These are phyloP conservation scores for Spisula subtruncata DNA, from an alignment of 2,888 invertebrate species.

Conservation along the genomic window DNA sequence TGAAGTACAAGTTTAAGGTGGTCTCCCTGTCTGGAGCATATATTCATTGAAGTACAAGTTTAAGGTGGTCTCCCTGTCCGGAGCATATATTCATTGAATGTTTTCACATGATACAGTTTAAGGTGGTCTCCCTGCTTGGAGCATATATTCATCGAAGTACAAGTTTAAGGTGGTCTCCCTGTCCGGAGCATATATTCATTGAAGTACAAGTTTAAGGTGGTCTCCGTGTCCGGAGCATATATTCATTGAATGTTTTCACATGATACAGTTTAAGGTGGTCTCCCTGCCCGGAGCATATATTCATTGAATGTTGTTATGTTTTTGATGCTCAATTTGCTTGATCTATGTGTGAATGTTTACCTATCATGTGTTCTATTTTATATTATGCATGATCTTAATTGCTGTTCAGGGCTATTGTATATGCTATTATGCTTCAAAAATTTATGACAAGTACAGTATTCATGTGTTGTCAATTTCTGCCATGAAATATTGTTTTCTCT, in stretches of 20 bases:
- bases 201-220: too few species aligned
- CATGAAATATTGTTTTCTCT: neutral
- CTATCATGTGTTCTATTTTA: conserved; percentile 18
- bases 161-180: too few species aligned
- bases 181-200: too few species aligned
- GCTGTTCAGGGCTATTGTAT: conserved; percentile 23
- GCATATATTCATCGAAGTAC: too few species aligned
- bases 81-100: too few species aligned
- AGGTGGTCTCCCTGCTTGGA: too few species aligned
- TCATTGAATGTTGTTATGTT: conserved; percentile 22
- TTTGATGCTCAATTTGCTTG: conserved; percentile 23
- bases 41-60: neutral
- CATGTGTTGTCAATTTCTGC: conserved; percentile 2
- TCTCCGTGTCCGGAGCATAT: too few species aligned
- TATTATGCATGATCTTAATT: conserved; percentile 19
- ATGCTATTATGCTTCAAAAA: neutral
- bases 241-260: too few species aligned
- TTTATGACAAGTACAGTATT: neutral
- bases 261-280: neutral
- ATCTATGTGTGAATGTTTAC: neutral
- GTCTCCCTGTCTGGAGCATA: too few species aligned
- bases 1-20: too few species aligned
- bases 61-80: neutral
- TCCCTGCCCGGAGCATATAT: neutral
- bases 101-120: too few species aligned